These are phyloP conservation scores for Ostrea edulis DNA, from an alignment of 1,140 invertebrate species.

Conservation along the genomic window DNA sequence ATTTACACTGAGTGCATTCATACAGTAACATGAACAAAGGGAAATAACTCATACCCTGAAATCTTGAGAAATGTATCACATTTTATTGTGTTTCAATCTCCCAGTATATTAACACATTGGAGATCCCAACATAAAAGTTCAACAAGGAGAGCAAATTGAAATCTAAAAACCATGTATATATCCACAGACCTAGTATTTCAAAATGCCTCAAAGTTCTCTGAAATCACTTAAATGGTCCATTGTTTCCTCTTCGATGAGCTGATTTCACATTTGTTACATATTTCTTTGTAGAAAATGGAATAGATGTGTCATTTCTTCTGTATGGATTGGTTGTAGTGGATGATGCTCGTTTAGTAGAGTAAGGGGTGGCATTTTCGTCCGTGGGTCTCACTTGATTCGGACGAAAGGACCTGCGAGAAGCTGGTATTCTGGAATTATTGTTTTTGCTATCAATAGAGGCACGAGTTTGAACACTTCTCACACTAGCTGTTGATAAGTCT, in stretches of 20 bases:
- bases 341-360: not conserved
- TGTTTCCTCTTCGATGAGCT: not conserved
- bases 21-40: not conserved
- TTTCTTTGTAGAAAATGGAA: slow-evolving; percentile 21
- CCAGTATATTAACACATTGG: no score
- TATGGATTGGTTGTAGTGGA: not conserved
- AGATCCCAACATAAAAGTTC: no score
- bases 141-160: no score
- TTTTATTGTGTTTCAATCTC: no score
- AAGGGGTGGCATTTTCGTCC: slow-evolving; percentile 26
- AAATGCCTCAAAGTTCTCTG: not conserved
- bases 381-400: slow-evolving; percentile 37
- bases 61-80: not conserved
- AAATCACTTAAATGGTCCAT: slow-evolving; percentile 34
- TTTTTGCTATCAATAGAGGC: not conserved
- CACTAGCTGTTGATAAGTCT: slow-evolving; percentile 23
- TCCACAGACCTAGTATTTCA: no score
- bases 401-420: slow-evolving; percentile 18
- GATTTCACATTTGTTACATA: slow-evolving; percentile 31
- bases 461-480: slow-evolving; percentile 29
- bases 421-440: not conserved
- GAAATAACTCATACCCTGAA: not conserved
- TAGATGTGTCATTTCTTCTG: slow-evolving; percentile 5
- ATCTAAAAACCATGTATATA: no score
- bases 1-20: no score